Percentiles rank a stretch among this genome's conserved stretches.
phyloP scores from a whole-genome alignment of 2,888 invertebrate species.

The Eupithecia subfuscata region DNA sequence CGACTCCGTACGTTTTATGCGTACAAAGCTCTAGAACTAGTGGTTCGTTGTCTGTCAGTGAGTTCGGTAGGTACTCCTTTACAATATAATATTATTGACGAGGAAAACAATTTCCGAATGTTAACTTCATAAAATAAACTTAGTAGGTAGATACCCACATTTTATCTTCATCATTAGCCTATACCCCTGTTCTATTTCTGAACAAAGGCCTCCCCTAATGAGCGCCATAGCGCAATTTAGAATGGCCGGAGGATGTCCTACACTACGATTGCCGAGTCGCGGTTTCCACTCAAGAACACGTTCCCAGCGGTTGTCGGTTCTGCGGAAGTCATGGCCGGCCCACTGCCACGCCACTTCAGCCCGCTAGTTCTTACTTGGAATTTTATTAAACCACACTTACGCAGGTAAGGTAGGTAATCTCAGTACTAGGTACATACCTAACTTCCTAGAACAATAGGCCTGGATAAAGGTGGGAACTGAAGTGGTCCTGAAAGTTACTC shows the following conservation, averaged over 20 bases:
- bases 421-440: background rate
- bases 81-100: no score
- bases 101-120: no score
- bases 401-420: background rate
- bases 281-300: background rate
- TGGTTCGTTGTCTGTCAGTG: no score
- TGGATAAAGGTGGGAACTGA: slow-evolving; percentile 64
- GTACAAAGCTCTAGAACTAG: no score
- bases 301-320: background rate
- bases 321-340: background rate
- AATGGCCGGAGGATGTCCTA: background rate
- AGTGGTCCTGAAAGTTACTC: slow-evolving; percentile 76
- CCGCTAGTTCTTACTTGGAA: background rate
- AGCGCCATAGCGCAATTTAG: no score
- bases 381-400: background rate
- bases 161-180: no score
- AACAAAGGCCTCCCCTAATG: no score
- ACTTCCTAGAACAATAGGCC: slow-evolving; percentile 52
- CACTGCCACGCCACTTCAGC: background rate
- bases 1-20: no score
- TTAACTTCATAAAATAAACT: no score
- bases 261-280: background rate
- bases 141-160: no score
- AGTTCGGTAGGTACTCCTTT: no score
- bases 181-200: no score